These are phyloP conservation scores for Pyrocephalus nanus DNA, from an alignment of 2,797 vertebrate genomes.

Conservation along the genomic window DNA sequence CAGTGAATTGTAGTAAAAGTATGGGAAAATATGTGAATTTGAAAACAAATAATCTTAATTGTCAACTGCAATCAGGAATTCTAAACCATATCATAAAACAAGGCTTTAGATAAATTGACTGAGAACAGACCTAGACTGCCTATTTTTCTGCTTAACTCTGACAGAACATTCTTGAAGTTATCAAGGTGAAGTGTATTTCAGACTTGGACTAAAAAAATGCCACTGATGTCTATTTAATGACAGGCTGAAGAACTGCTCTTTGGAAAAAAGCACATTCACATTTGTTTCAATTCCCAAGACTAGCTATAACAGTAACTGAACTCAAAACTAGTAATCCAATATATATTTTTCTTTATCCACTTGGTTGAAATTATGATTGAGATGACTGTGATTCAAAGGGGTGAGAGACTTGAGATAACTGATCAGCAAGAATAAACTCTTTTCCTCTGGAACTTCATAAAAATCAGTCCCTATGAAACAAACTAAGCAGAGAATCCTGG, in stretches of 20 bases:
- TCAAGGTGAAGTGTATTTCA: background rate
- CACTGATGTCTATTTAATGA: background rate
- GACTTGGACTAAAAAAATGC: background rate
- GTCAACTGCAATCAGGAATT: background rate
- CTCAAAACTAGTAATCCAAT: background rate
- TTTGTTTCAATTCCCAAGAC: background rate
- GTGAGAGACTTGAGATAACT: background rate
- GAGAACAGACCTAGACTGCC: background rate
- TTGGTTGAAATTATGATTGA: background rate
- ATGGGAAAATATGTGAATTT: background rate
- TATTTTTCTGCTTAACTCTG: background rate
- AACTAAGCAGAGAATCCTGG: background rate
- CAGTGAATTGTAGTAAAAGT: background rate
- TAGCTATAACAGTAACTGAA: background rate
- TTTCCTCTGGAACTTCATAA: background rate
- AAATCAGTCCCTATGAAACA: background rate
- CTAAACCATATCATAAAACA: background rate
- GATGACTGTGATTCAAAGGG: background rate
- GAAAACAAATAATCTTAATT: background rate
- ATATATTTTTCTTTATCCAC: background rate
- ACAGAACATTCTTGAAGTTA: background rate
- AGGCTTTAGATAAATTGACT: background rate
- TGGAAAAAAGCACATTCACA: background rate
- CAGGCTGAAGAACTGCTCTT: background rate
- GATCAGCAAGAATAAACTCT: background rate